These are phyloP conservation scores for Oreortyx pictus DNA, from an alignment of 2,797 vertebrate species.

Conservation along the genomic window DNA sequence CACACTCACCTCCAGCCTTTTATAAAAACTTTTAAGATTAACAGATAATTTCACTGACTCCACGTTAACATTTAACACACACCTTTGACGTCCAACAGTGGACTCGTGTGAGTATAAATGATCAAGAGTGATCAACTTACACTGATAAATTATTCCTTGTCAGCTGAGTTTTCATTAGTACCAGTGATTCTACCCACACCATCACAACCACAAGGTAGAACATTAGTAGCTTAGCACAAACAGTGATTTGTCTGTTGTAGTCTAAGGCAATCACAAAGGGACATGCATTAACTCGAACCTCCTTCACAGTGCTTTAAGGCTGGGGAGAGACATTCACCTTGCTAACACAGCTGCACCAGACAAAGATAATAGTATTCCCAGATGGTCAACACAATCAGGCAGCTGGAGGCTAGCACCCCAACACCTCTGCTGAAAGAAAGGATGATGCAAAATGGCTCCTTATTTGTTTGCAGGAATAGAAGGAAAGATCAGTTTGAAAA, in stretches of 20 bases:
- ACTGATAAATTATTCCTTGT: not conserved
- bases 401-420: not conserved
- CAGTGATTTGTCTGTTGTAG: not conserved
- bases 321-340: not conserved
- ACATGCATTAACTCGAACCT: not conserved
- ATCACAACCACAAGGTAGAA: not conserved
- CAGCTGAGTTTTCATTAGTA: not conserved
- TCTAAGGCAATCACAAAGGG: not conserved
- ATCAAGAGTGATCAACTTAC: not conserved
- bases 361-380: not conserved
- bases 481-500: not conserved
- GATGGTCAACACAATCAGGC: not conserved
- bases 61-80: not conserved
- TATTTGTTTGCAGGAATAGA: not conserved
- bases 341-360: not conserved
- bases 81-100: accelerated
- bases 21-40: not conserved
- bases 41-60: not conserved
- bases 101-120: too few species aligned
- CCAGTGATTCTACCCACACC: not conserved
- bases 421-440: not conserved
- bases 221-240: not conserved
- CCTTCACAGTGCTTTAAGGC: not conserved
- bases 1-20: not conserved
- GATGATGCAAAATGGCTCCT: accelerated